phyloP scores from a whole-genome alignment of 2,888 invertebrate species.

The Sicus ferrugineus region DNA sequence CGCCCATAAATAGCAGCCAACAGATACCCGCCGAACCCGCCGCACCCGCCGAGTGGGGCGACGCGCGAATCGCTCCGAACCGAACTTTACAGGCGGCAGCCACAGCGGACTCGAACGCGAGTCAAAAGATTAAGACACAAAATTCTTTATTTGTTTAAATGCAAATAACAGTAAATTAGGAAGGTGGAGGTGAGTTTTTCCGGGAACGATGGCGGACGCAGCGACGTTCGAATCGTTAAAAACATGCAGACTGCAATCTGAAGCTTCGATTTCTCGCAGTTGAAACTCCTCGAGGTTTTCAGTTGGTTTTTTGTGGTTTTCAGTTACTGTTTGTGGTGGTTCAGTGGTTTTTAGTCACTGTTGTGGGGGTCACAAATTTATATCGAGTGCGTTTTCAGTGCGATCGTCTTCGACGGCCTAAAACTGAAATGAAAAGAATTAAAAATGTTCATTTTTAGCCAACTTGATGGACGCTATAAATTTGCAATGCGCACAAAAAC shows the following conservation, averaged over 20 bases:
- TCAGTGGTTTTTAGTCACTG: conserved; percentile 53
- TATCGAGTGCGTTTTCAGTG: neutral
- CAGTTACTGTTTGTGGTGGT: conserved; percentile 44
- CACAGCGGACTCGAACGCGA: conserved; percentile 43
- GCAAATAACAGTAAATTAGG: conserved; percentile 65
- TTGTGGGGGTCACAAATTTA: conserved; percentile 39
- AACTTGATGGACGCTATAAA: conserved; percentile 6
- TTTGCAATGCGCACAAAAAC: neutral
- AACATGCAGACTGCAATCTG: conserved; percentile 10
- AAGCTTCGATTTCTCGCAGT: conserved; percentile 33
- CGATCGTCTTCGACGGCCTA: neutral
- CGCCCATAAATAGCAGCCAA: conserved; percentile 55
- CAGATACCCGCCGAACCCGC: conserved; percentile 45
- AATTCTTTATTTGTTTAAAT: conserved; percentile 64
- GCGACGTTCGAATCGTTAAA: neutral
- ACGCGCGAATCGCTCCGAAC: conserved; percentile 46
- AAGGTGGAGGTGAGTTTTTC: conserved; percentile 46
- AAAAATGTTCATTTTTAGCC: neutral
- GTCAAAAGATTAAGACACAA: conserved; percentile 64
- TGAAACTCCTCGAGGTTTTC: conserved; percentile 49
- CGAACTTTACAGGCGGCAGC: conserved; percentile 30
- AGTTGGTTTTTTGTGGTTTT: conserved; percentile 51
- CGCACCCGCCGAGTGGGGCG: neutral
- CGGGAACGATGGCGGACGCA: conserved; percentile 13
- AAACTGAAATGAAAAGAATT: conserved; percentile 10